Evolutionary conservation across 2,797 vertebrate genomes (phyloP), one percentile per base, ranked within the genome.

Genomic region (Labeo calbasu): DNA sequence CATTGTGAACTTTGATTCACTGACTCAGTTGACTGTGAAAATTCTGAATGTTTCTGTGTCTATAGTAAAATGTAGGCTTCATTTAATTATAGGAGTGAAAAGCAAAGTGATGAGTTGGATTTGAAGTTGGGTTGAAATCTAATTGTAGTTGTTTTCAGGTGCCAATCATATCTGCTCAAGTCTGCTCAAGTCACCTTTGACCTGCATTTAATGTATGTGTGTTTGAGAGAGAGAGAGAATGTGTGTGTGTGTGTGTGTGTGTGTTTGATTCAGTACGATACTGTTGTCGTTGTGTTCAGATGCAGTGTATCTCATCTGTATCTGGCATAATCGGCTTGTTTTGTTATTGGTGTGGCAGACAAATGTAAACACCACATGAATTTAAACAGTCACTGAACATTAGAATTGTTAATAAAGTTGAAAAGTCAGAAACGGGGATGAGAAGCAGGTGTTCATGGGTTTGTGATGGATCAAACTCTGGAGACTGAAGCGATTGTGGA

Each of bases 281-380:
- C 14, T 63, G 61, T 66, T 63, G 61, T 66, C 8, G 28, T 66
- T 69, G 66, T 69, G 66, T n/a, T 69, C 66, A 43, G 10, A 21
- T 23, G n/a, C 57, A 25, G 57, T 25, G n/a, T 61, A 23, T n/a
- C 63, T 66, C 63, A 65, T 65, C 61, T 28, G 61, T 63, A 17
- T 65, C 28, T 36, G n/a, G 17, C 32, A 40, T 0, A 32, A 21
- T 40, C 65, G 21, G 10, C 21, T 13, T 43, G 0, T n/a, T 68
- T 43, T 68, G 21, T 68, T n/a, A 43, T 43, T 40, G 21, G 11
- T 50, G 69, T 50, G 13, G n/a, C 46, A 17, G 13, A 25, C 0
- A 4, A 71, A 50, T 17, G 9, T 17, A 25, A 25, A 50, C 23
- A 15, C 15, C 15, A 15, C 8, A 50, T 50, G 15, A 50, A 23